Base-by-base conservation (phyloP, 2,113 vertebrate species). In the Origma solitaria region DNA sequence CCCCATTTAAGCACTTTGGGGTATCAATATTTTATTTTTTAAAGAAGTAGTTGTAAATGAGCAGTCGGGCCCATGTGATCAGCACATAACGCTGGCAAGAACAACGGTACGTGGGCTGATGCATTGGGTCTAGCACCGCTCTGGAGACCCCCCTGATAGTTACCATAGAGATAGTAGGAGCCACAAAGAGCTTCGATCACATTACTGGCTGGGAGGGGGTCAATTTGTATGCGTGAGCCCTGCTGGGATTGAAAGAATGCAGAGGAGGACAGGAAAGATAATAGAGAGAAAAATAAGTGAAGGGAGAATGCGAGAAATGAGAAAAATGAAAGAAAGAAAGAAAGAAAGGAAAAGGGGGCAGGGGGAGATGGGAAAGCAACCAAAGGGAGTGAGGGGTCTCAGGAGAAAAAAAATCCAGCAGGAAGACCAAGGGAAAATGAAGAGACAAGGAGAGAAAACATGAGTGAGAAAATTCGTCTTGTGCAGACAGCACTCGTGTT, bases 211-310 rank as follows among this genome's bases (percentile, higher is more conserved):
- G 93, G 97, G 96, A 97, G 97, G 97, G 96, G 96, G 96, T 96
- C 97, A 97, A 97, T 97, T 97, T 97, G 97, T 97, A 97, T 97
- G 97, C 96, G 65, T 1, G 79, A 97, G 95, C 93, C 97, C 97
- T 97, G 97, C 97, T 97, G 97, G 95, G 97, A 97, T 92, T 94
- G 97, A 96, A 97, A 97, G 97, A 97, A 97, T 97, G 95, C 94
- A 97, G 96, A 96, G 95, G 96, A 95, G 93, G 95, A 96, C 86
- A 86, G 76, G 95, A 94, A 92, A 94, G 96, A 95, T 90, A 95
- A 97, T 93, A 75, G 95, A 93, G 87, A 92, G 81, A 95, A 90
- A 95, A 86, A 88, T 90, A 96, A 95, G 90, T 86, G 92, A 91
- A 88, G 82, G 75, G 94, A 94, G 94, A 94, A 92, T 64, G 72